Percentiles rank a stretch among this genome's conserved stretches.
Evolutionary conservation across 2,797 vertebrate species (phyloP).

Genomic region (Enteromius trimaculatus): DNA sequence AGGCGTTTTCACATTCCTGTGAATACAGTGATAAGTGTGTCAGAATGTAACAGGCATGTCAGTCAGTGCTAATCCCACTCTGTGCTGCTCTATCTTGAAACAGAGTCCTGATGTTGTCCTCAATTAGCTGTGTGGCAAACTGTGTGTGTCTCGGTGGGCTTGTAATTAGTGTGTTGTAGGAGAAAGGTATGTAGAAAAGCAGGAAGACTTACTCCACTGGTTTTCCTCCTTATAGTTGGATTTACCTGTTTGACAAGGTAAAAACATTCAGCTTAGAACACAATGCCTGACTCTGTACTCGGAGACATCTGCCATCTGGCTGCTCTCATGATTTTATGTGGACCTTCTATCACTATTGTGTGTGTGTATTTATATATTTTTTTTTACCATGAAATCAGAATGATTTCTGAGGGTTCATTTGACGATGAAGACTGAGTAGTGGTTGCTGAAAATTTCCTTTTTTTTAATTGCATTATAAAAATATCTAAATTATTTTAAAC

Average conservation of each 20-base stretch:
- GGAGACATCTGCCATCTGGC: constrained; percentile 22
- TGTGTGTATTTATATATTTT: too few relatives aligned
- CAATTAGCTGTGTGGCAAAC: not conserved
- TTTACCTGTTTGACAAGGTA: constrained; percentile 68
- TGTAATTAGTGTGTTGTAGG: constrained; percentile 19
- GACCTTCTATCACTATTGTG: constrained; percentile 2
- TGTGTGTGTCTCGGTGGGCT: not conserved
- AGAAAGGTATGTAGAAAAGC: constrained; percentile 57
- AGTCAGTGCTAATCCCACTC: not conserved
- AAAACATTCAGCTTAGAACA: constrained; percentile 38
- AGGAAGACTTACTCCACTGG: constrained; percentile 68
- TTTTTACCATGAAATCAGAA: not conserved
- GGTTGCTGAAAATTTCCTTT: not conserved
- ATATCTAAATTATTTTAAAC: not conserved
- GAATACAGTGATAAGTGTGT: not conserved
- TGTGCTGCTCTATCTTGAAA: not conserved
- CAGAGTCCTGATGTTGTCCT: not conserved
- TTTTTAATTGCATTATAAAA: not conserved
- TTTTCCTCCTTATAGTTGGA: constrained; percentile 56
- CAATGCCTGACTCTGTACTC: constrained; percentile 23
- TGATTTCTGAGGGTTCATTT: not conserved
- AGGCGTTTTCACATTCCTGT: constrained; percentile 34
- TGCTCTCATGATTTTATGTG: not conserved
- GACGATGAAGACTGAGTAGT: not conserved
- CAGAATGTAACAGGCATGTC: not conserved